Percentiles rank a stretch among this genome's conserved stretches.
Evolutionary conservation across 1,140 invertebrate genomes (phyloP).

Genomic region (Tetramorium parvispinum): DNA sequence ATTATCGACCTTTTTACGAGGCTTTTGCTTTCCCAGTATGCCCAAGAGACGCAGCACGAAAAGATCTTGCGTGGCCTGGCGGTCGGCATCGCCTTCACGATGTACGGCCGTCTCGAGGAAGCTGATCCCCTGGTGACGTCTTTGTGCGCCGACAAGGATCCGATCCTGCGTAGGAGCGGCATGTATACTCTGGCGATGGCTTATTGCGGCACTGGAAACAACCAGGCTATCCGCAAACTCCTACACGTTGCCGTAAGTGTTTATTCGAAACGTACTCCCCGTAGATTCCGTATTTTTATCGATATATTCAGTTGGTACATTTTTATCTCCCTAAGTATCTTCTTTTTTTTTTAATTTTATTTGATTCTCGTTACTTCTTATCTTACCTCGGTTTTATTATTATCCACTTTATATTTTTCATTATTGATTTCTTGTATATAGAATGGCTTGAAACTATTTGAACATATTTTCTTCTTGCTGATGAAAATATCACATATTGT

Average conservation of each 20-base stretch:
- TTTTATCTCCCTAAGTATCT: neutral
- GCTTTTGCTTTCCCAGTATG: constrained; percentile 86
- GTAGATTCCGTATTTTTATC: neutral
- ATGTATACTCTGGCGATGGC: constrained; percentile 99
- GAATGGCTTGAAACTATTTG: neutral
- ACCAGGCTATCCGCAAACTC: constrained; percentile 97
- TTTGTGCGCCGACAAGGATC: constrained; percentile 94
- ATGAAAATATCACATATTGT: neutral
- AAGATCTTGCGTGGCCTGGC: constrained; percentile 98
- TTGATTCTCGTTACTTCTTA: neutral
- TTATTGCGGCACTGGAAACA: constrained; percentile 99
- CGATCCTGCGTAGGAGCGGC: constrained; percentile 95
- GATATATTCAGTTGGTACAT: neutral
- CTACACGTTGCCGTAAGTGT: constrained; percentile 96
- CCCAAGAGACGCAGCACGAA: constrained; percentile 98
- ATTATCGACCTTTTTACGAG: constrained; percentile 15
- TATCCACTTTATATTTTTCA: neutral
- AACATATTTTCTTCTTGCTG: neutral
- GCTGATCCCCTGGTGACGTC: constrained; percentile 97
- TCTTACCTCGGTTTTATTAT: neutral
- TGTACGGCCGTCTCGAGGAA: constrained; percentile 98
- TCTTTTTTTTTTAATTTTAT: neutral
- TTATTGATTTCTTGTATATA: neutral
- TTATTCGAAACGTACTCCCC: neutral
- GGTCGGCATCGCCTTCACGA: constrained; percentile 97